Evolutionary conservation across 2,797 vertebrate genomes (phyloP), one percentile per base, ranked within the genome.

Genomic region (Sebastes vulpes): DNA sequence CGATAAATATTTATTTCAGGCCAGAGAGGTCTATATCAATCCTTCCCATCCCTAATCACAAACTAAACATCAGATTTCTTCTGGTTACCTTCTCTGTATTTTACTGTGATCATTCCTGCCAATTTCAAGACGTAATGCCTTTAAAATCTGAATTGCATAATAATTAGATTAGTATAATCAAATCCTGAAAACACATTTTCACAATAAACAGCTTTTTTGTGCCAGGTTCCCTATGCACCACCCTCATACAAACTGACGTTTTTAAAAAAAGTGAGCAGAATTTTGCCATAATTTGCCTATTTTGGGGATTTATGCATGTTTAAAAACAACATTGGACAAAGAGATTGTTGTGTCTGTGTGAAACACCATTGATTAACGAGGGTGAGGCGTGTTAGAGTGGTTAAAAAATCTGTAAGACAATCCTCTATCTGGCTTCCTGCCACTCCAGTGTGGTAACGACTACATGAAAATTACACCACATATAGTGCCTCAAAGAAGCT

Each of bases 391-490:
- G 11, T 35, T 25, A 12, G 32, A 32, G 50, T 16, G 16, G 11
- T 59, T 65, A 14, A 52, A 35, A 71, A 73, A 59, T 67, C 66
- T 58, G 6, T 26, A 25, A 60, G 63, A 54, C 77, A 78, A 78
- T 46, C 53, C n/a, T 72, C 29, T 46, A 28, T 18, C 65, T 86
- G 86, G 68, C 75, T 29, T 25, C 29, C 16, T 77, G 81, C 74
- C 70, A 29, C 66, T 9, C 60, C 28, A 69, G 68, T 79, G 64
- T 72, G 81, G 78, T 26, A 68, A 57, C 26, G 32, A 85, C 88
- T 76, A 79, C 75, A 81, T 73, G 75, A 71, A 79, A 77, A 81
- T 82, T 61, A 65, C 68, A 72, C 46, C 75, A 66, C 60, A 53
- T 25, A 6, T 1, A 52, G 69, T 25, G 42, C 69, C 79, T 88